phyloP scores from a whole-genome alignment of 2,888 invertebrate species.

The Minunthozetes semirufus region DNA sequence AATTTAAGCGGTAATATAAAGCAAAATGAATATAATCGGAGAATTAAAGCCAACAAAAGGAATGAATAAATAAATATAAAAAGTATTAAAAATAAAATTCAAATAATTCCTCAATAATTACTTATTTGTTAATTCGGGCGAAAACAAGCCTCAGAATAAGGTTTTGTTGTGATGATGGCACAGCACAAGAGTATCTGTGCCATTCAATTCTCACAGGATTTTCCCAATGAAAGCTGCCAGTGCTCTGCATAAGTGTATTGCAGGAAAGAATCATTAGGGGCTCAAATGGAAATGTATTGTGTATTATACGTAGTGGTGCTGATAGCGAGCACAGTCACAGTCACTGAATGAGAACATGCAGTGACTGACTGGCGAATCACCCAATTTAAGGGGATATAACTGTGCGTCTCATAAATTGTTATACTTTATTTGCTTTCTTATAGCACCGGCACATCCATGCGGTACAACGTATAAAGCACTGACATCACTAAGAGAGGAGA shows the following conservation, averaged over 20 bases:
- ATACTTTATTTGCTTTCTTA: slow-evolving; percentile 22
- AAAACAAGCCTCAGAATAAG: neutral
- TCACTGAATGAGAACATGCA: too few relatives aligned
- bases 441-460: neutral
- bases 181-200: neutral
- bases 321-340: slow-evolving; percentile 7
- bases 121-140: slow-evolving; percentile 7
- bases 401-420: slow-evolving; percentile 18
- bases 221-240: neutral
- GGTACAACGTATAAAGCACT: neutral
- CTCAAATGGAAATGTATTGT: slow-evolving; percentile 15
- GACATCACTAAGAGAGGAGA: neutral
- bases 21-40: too few relatives aligned
- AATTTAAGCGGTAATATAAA: too few relatives aligned
- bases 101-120: slow-evolving; percentile 6
- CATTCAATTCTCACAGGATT: neutral
- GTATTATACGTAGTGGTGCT: neutral
- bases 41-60: too few relatives aligned
- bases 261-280: slow-evolving; percentile 14
- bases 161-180: neutral
- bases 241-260: neutral
- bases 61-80: neutral
- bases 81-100: neutral
- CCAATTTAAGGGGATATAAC: slow-evolving; percentile 11
- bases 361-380: slow-evolving; percentile 22